Base-by-base conservation (phyloP, 2,888 invertebrate genomes). In the Caenorhabditis angaria region DNA sequence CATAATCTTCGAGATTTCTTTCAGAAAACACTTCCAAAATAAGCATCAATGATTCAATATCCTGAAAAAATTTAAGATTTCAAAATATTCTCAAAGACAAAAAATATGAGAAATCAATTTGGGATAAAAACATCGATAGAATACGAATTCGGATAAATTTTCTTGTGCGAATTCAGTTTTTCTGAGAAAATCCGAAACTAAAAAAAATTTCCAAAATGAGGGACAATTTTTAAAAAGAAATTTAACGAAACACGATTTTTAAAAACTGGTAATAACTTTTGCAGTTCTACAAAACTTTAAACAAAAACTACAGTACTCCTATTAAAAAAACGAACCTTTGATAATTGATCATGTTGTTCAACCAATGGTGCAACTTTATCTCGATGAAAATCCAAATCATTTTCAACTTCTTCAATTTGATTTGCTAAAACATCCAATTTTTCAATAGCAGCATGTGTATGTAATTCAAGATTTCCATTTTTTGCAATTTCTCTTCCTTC, bases 381-480 rank as follows among this genome's bases (percentile, higher is more conserved):
- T 12, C 64, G 51, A 61, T 75, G 68, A 14, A 20, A 48, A 48
- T 77, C 71, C 65, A 77, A 32, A 12, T 66, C 60, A 41, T 28
- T 57, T 18, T 77, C 77, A 6, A 77, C 59, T 18, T 69, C 62
- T 51, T 68, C 71, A 14, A 65, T 62, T 58, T 71, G 65, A 32
- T 75, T 71, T 20, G 73, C 69, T 25, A 85, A 53, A 58, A 78
- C 70, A 61, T 87, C 87, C 35, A 87, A 70, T 27, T 77, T 65
- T 48, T 85, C 85, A 29, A 87, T 79, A 0, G 81, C 82, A 10
- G 76, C 63, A 58, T 85, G 85, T 4, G 78, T 76, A 25, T 76
- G 66, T 50, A 87, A 68, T 61, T 87, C 87, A 65, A 83, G 70
- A 0, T 82, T 67, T 18, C 86, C 87, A n/a, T 60, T 72, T 28